Conservation (phyloP, 2,113 vertebrate genomes). For the Athene cunicularia region DNA sequence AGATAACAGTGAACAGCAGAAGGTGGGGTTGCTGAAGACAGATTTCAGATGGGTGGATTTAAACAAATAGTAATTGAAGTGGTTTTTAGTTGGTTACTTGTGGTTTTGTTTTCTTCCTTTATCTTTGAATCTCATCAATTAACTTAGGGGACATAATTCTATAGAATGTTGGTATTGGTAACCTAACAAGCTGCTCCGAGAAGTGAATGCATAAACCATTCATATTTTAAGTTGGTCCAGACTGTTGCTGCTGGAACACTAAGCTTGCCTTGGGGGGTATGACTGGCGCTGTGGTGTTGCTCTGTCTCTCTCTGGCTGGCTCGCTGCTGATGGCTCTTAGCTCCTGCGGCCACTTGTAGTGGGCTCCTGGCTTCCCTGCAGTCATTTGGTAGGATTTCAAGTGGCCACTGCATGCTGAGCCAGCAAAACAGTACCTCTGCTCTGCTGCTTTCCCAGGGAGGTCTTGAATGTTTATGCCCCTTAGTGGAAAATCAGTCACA, state of each 20-base stretch:
- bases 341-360: too few relatives aligned
- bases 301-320: neutral
- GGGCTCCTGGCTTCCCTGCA: neutral
- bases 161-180: neutral
- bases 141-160: neutral
- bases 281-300: neutral
- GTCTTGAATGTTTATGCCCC: neutral
- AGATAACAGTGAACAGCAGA: too few relatives aligned
- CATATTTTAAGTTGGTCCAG: neutral
- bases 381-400: neutral
- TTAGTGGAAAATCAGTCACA: neutral
- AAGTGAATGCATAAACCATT: neutral
- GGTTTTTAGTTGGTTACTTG: neutral
- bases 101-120: neutral
- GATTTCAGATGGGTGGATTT: neutral
- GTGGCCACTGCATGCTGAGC: too few relatives aligned
- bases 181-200: neutral
- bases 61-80: neutral
- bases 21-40: too few relatives aligned
- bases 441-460: neutral
- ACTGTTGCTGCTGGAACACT: neutral
- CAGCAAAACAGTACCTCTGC: too few relatives aligned
- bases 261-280: neutral
- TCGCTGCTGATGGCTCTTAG: neutral
- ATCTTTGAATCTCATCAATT: neutral